Base-by-base conservation (phyloP, 2,113 vertebrate species). In the Chaenocephalus aceratus region DNA sequence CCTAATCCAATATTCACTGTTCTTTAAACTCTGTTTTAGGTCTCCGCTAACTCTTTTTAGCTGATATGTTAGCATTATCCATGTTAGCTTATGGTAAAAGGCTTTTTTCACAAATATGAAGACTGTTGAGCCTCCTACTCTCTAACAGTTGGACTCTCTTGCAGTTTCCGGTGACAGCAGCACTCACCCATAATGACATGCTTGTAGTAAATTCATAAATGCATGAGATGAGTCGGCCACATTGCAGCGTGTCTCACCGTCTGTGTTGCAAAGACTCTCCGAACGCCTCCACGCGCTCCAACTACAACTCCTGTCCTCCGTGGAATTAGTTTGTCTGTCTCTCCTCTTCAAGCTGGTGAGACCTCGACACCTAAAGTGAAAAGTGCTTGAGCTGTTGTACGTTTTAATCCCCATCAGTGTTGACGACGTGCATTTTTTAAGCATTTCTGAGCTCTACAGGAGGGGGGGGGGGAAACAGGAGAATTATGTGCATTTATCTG, bases 401-500 rank as follows among this genome's bases (percentile, higher is more conserved):
- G 61, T 80, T 88, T 83, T 89, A 92, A 92, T 89, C 91, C 91
- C 41, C 77, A 69, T 60, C 86, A 88, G 41, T 41, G 83, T 89
- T 84, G 87, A 92, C 75, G 48, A 64, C 54, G 26, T 78, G 77
- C 52, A 63, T 78, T 84, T 85, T 80, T 77, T 66, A 75, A 88
- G 82, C 67, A 56, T 83, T 89, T 87, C 75, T 87, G 72, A 89
- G 88, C 84, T 83, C 76, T 64, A 23, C 14, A 61, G 63, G 76
- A 66, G 46, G 21, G 36, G 64, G 26, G 26, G 26, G 11, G 5
- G n/a, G 5, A 46, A 70, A 71, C 16, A 14, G 77, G 70, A 75
- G 86, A 92, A 85, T 94, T 89, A 77, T 80, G 73, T 76, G 87
- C 89, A 78, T 94, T 93, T 92, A 89, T 86, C 79, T 85, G 75